These are phyloP conservation scores for Lutjanus erythropterus DNA, from an alignment of 2,113 vertebrate species.

Conservation along the genomic window DNA sequence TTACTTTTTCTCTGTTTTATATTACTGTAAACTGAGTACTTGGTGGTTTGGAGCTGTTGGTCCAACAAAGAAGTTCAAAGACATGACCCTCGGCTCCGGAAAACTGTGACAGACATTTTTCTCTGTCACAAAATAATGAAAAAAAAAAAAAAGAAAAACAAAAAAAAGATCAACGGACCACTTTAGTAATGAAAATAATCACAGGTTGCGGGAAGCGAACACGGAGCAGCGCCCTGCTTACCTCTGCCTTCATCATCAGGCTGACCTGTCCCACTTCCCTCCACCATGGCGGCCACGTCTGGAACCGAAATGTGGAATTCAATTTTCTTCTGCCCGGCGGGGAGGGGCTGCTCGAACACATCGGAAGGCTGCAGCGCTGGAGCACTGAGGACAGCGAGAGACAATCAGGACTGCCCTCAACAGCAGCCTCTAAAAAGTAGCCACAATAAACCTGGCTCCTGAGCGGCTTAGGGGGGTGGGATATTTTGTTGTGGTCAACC, in stretches of 20 bases:
- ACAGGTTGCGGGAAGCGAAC: background rate
- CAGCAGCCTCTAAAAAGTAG: slow-evolving; percentile 32
- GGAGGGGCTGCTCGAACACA: slow-evolving; percentile 94
- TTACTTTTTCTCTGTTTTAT: background rate
- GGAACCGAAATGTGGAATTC: slow-evolving; percentile 92
- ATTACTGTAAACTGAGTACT: background rate
- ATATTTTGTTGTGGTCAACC: slow-evolving; percentile 44
- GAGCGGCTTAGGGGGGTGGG: slow-evolving; percentile 8
- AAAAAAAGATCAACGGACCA: background rate
- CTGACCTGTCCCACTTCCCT: slow-evolving; percentile 63
- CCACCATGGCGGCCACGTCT: slow-evolving; percentile 83
- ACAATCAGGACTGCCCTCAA: slow-evolving; percentile 47
- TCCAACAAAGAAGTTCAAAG: too few relatives aligned
- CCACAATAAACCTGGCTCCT: slow-evolving; percentile 55
- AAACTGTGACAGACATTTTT: too few relatives aligned
- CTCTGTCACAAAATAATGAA: too few relatives aligned
- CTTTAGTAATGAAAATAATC: background rate
- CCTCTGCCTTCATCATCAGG: slow-evolving; percentile 55
- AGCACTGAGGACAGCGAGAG: slow-evolving; percentile 81
- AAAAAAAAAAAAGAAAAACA: too few relatives aligned
- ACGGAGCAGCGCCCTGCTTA: slow-evolving; percentile 30
- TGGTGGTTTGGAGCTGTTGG: background rate
- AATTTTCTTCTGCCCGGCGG: slow-evolving; percentile 90
- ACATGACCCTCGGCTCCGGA: background rate
- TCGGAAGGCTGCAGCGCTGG: slow-evolving; percentile 91